A percentile compares a stretch with the other conserved stretches of the same genome.
phyloP scores from a whole-genome alignment of 2,113 vertebrate species.

The Hyperoodon ampullatus region DNA sequence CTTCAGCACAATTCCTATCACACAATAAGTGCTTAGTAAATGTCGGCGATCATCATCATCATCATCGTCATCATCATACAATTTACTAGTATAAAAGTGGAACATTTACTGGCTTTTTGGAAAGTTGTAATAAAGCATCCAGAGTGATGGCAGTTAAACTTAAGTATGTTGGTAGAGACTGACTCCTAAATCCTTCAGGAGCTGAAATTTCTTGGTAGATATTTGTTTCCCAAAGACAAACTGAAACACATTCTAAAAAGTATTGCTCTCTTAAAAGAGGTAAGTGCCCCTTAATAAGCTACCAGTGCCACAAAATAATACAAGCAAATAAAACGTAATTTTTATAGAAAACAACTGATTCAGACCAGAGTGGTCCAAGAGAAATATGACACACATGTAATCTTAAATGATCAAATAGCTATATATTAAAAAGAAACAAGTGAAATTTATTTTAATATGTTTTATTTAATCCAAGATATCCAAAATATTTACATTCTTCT shows the following conservation, averaged over 20 bases:
- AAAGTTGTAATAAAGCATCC: background rate
- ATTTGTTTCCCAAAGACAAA: constrained; percentile 10
- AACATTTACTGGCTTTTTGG: constrained; percentile 6
- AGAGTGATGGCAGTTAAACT: background rate
- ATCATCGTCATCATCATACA: background rate
- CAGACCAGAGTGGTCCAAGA: background rate
- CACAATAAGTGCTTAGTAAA: background rate
- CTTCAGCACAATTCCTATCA: background rate
- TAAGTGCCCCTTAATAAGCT: background rate
- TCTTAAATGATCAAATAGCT: background rate
- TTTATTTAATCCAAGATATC: constrained; percentile 28
- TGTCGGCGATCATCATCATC: background rate
- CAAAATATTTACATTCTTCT: constrained; percentile 4
- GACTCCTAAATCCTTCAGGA: constrained; percentile 6
- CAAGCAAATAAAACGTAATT: constrained; percentile 29
- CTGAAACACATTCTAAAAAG: background rate
- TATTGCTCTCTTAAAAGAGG: background rate
- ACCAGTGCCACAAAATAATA: background rate
- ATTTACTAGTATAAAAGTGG: constrained; percentile 6
- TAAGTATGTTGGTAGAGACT: background rate
- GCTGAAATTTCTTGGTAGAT: background rate
- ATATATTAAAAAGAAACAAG: constrained; percentile 29
- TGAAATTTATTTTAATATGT: background rate
- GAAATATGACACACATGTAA: background rate
- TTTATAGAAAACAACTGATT: background rate